Evolutionary conservation across 53 echinoderm and acorn worm species (phyloP), one percentile per base, ranked within the genome.

Genomic region (Paracentrotus lividus): DNA sequence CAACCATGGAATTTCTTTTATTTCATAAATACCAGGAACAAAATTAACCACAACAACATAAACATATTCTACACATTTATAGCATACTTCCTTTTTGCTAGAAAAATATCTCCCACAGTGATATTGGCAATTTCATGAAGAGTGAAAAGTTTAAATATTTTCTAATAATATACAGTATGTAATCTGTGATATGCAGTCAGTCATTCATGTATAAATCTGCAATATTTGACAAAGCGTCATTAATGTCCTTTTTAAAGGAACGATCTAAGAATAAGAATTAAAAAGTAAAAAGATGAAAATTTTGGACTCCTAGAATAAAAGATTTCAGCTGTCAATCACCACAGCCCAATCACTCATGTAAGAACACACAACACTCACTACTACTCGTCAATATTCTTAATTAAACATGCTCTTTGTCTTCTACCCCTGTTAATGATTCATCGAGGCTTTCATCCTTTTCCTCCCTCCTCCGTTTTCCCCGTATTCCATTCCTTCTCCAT

Each of bases 381-480:
- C 86, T 55, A 6, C 56, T 1, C 2, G 86, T 86, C 86, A 86
- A 86, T 86, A 86, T 55, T 56, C 86, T 86, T 86, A 86, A 86
- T 86, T 86, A 86, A 86, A 86, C 86, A 86, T 14, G 42, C 86
- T 38, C 86, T 86, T 86, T 86, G 86, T 86, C 86, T 86, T 56
- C 34, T 8, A n/a, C 12, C 21, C 51, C 33, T 24, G 56, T 56
- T 54, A 86, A 56, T 86, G 86, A 86, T 56, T 86, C 86, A 86
- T 86, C 86, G 32, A 51, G 51, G 81, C 10, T 85, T 24, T 86
- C 18, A 36, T 52, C 18, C 56, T 56, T 86, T 36, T 54, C 43
- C 47, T 47, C 75, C 38, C 40, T 14, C 29, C 42, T 76, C 2
- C 42, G 40, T 40, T 42, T n/a, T 26, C 2, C 27, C 5, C 42